A percentile compares a stretch with the other conserved stretches of the same genome.
Conservation (phyloP, 2,888 invertebrate species). For the Metacarcinus magister region DNA sequence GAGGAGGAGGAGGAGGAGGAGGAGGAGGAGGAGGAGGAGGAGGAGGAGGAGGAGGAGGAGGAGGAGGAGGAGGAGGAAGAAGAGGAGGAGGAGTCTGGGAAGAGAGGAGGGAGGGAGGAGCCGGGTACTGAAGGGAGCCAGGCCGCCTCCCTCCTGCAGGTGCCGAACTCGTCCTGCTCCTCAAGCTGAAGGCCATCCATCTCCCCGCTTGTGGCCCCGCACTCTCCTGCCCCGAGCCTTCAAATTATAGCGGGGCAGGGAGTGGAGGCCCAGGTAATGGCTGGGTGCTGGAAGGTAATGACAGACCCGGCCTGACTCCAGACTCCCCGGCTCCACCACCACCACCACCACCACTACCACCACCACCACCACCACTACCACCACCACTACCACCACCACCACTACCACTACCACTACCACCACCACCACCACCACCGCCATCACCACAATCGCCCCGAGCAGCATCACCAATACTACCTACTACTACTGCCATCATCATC, state of each 20-base stretch:
- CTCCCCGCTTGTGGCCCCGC: conserved; percentile 64
- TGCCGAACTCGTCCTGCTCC: conserved; percentile 47
- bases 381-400: not conserved
- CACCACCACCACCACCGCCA: not conserved
- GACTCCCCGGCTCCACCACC: conserved; percentile 62
- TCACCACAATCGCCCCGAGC: not conserved
- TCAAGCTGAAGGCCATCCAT: conserved; percentile 53
- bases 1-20: conserved; percentile 29
- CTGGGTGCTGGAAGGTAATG: conserved; percentile 58
- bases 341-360: conserved; percentile 44
- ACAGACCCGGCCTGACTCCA: conserved; percentile 55
- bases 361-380: not conserved
- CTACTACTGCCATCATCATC: not conserved
- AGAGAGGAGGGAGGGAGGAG: not conserved
- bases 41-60: not conserved
- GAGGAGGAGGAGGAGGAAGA: not conserved
- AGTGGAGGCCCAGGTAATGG: conserved; percentile 60
- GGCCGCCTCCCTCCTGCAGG: conserved; percentile 35
- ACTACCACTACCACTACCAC: not conserved
- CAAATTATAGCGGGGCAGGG: conserved; percentile 67
- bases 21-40: not conserved
- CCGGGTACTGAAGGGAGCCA: not conserved
- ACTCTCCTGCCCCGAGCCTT: conserved; percentile 68
- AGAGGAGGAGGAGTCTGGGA: not conserved
- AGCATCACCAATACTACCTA: not conserved